Evolutionary conservation across 1,140 invertebrate genomes (phyloP), one percentile per base, ranked within the genome.

Genomic region (Cyclina sinensis): DNA sequence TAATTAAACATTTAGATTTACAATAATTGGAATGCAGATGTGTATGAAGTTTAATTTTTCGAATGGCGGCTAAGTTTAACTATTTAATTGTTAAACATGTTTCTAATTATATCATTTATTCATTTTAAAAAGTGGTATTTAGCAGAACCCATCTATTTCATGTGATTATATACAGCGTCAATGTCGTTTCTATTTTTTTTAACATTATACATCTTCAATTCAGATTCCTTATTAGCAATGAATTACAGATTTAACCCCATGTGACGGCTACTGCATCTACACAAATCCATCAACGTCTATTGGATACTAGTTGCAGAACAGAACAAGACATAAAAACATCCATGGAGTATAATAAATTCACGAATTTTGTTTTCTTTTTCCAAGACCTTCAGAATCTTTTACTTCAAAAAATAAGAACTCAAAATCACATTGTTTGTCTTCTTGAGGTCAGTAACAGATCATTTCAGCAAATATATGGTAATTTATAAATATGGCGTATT

Each of bases 1-100:
- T 78, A 78, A 78, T 78, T 78, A 78, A 51, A 39, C 54, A 59
- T 81, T 59, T 81, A 62, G 79, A 81, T 35, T 81, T 43, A n/a
- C 46, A 43, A 37, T 81, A 62, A 81, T 81, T 78, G 74, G 46
- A 54, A 54, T 78, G 74, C 74, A 78, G 74, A 78, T 78, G 74
- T 78, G 46, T 30, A 78, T 27, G 27, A 21, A 12, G 16, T 14
- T 78, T 78, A 27, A 78, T 51, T 35, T 24, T 54, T 78, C 32
- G 32, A 37, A 70, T 21, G 11, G 32, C 16, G 65, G 65, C 65
- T 39, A 37, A 70, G 14, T 12, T 70, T 37, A 37, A 35, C 35
- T 16, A n/a, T 39, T 70, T 70, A 70, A 35, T 70, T 18, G 32
- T 70, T 70, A 37, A 37, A 39, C 32, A 32, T 70, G 65, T 27